Evolutionary conservation across 2,113 vertebrate species (phyloP).

Genomic region (Psittacara wagleri): DNA sequence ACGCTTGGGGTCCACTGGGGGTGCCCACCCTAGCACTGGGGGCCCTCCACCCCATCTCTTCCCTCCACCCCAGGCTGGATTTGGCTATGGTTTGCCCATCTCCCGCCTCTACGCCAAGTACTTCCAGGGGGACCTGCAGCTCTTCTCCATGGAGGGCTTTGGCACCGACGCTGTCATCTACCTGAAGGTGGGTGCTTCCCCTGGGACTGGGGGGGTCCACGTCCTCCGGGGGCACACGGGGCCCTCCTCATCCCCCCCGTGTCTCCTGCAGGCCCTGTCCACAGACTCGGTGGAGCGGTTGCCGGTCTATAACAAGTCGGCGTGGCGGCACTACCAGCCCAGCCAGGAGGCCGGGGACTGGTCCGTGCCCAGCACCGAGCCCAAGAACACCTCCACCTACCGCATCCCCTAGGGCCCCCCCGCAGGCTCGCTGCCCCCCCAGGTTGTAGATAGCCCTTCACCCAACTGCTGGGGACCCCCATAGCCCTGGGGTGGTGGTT

Average conservation of each 20-base stretch:
- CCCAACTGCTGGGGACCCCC: not conserved
- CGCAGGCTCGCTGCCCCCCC: not conserved
- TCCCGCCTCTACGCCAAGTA: constrained; percentile 95
- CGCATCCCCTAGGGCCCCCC: constrained; percentile 44
- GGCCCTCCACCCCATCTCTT: not conserved
- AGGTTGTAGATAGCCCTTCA: not conserved
- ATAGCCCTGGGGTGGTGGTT: not conserved
- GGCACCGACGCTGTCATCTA: constrained; percentile 94
- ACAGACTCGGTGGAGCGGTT: constrained; percentile 92
- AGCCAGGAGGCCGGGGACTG: constrained; percentile 91
- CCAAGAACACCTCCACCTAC: constrained; percentile 86
- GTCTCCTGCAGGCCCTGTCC: constrained; percentile 84
- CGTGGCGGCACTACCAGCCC: constrained; percentile 90
- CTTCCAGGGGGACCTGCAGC: constrained; percentile 95
- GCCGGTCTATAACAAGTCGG: constrained; percentile 94
- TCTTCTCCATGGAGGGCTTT: constrained; percentile 93
- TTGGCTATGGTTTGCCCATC: constrained; percentile 93
- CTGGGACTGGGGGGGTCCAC: not conserved
- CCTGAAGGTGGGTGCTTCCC: constrained; percentile 24
- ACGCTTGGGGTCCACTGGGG: not conserved
- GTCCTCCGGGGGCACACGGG: not conserved
- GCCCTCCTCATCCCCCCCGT: not conserved
- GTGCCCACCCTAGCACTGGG: not conserved
- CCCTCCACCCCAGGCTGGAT: constrained; percentile 80
- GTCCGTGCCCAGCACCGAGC: constrained; percentile 91